Percentiles rank a stretch among this genome's conserved stretches.
Conservation (phyloP, 2,113 vertebrate genomes). For the Scortum barcoo region DNA sequence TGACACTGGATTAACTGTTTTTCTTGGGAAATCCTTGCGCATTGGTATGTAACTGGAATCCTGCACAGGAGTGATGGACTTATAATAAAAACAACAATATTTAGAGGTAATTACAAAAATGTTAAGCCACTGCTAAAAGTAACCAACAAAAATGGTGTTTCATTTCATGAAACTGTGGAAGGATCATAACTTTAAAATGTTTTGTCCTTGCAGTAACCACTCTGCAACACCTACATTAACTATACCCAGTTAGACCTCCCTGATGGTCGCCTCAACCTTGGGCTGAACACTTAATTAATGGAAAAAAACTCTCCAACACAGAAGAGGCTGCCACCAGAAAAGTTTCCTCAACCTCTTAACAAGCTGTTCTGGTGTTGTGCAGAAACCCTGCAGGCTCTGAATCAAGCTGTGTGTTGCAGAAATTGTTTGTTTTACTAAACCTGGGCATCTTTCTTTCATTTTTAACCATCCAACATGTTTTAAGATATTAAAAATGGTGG, state of each 20-base stretch:
- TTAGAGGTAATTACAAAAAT: not conserved
- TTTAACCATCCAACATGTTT: not conserved
- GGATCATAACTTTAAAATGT: not conserved
- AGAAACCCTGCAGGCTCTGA: not conserved
- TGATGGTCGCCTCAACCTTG: not conserved
- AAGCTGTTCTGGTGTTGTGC: not conserved
- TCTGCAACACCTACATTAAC: not conserved
- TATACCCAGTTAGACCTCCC: not conserved
- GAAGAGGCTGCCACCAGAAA: not conserved
- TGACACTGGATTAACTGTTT: not conserved
- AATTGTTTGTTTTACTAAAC: slow-evolving; percentile 12
- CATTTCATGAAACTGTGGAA: not conserved
- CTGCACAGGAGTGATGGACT: not conserved
- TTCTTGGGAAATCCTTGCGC: not conserved
- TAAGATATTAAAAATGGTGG: not conserved
- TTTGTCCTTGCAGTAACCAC: not conserved
- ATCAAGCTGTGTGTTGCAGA: not conserved
- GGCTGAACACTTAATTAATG: not conserved
- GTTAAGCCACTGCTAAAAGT: not conserved
- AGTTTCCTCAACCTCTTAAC: not conserved
- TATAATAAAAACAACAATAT: not conserved
- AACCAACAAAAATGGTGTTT: not conserved
- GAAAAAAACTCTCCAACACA: not conserved
- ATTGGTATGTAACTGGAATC: too few relatives aligned
- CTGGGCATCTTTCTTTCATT: not conserved